phyloP scores from a whole-genome alignment of 2,797 vertebrate genomes.

The Netta rufina region DNA sequence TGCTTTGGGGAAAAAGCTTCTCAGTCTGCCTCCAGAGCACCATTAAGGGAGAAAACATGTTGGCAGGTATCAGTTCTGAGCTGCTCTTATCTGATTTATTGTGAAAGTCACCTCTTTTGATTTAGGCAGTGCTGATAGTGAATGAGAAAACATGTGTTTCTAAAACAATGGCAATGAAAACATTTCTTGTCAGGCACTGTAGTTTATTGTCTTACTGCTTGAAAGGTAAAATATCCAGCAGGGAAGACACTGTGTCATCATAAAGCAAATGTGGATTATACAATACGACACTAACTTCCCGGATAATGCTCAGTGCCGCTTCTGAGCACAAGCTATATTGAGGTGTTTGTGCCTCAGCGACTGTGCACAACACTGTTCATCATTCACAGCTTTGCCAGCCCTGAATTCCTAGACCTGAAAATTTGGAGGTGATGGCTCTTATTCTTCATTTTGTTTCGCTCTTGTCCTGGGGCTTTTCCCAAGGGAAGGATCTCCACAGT shows the following conservation, averaged over 20 bases:
- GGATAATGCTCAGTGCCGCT: constrained; percentile 58
- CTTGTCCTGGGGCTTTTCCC: neutral
- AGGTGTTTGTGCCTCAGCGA: constrained; percentile 18
- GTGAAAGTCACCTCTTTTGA: constrained; percentile 72
- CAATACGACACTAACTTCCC: constrained; percentile 60
- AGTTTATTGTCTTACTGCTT: constrained; percentile 66
- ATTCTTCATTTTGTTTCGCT: neutral
- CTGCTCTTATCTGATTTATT: constrained; percentile 69
- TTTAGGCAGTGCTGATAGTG: constrained; percentile 64
- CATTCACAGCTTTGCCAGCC: constrained; percentile 26
- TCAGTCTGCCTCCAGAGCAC: constrained; percentile 52
- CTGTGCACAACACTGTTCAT: neutral
- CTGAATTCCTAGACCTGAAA: constrained; percentile 12
- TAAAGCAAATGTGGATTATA: constrained; percentile 75
- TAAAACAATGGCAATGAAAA: constrained; percentile 72
- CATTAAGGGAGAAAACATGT: constrained; percentile 64
- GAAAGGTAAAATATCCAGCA: constrained; percentile 73
- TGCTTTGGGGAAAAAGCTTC: constrained; percentile 18
- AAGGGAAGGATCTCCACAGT: accelerated
- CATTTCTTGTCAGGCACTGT: constrained; percentile 58
- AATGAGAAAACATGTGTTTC: constrained; percentile 67
- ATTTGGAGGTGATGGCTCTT: neutral
- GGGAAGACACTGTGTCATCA: constrained; percentile 72
- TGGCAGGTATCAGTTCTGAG: constrained; percentile 68
- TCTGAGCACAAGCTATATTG: constrained; percentile 44